Conservation (phyloP, 2,113 vertebrate genomes). For the Datnioides undecimradiatus region DNA sequence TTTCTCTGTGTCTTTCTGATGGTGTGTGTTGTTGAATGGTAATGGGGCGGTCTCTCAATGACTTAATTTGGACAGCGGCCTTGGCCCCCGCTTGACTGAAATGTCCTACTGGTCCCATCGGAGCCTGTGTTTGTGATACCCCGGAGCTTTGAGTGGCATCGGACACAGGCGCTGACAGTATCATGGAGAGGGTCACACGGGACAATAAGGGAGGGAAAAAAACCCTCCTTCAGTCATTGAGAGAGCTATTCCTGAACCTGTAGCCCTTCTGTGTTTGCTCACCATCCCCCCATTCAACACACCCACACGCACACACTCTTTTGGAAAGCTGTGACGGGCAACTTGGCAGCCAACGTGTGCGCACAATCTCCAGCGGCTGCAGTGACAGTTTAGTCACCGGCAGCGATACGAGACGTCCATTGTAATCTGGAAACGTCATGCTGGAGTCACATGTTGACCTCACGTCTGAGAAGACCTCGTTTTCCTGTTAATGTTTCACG, state of each 20-base stretch:
- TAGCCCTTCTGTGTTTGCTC: constrained; percentile 54
- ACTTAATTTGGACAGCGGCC: constrained; percentile 74
- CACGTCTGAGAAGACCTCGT: not conserved
- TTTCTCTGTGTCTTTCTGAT: constrained; percentile 20
- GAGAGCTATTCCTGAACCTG: constrained; percentile 71
- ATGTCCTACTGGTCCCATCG: constrained; percentile 47
- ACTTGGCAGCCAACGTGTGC: constrained; percentile 16
- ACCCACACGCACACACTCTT: constrained; percentile 40
- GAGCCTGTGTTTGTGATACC: constrained; percentile 45
- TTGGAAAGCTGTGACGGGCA: constrained; percentile 32
- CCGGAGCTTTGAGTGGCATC: constrained; percentile 43
- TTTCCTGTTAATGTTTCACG: too few species aligned
- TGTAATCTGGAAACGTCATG: not conserved
- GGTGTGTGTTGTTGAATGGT: constrained; percentile 60
- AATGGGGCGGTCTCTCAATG: constrained; percentile 56
- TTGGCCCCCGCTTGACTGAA: constrained; percentile 57
- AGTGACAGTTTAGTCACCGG: constrained; percentile 10
- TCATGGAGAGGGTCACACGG: constrained; percentile 57
- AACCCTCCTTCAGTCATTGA: constrained; percentile 24
- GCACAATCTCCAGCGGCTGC: constrained; percentile 25
- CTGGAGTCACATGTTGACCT: not conserved
- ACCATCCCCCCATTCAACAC: constrained; percentile 36
- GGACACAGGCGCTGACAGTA: constrained; percentile 60
- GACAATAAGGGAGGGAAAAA: constrained; percentile 16
- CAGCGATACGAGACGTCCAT: constrained; percentile 18